Conservation (phyloP, 1,140 invertebrate genomes). For the Diuraphis noxia region DNA sequence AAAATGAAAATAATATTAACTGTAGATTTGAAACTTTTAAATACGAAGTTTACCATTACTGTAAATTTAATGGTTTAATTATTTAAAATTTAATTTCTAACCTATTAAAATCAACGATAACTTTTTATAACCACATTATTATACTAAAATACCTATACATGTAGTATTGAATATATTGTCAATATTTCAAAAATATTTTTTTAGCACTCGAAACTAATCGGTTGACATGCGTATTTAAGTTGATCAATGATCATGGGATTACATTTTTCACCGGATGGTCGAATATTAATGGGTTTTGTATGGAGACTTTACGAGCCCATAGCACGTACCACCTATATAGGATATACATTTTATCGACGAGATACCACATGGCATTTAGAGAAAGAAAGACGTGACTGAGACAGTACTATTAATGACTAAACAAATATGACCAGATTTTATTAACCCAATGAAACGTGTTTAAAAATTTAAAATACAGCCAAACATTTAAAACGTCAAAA, state of each 20-base stretch:
- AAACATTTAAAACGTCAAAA: too few relatives aligned
- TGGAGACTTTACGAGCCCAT: neutral
- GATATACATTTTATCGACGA: neutral
- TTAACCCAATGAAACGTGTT: neutral
- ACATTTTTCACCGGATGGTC: constrained; percentile 8
- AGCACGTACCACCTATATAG: neutral
- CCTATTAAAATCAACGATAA: too few relatives aligned
- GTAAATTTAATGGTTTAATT: too few relatives aligned
- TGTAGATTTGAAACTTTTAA: too few relatives aligned
- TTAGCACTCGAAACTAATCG: neutral
- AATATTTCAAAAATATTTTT: too few relatives aligned
- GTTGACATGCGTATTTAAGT: neutral
- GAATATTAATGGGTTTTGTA: neutral
- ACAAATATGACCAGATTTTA: neutral
- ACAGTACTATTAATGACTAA: neutral
- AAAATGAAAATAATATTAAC: too few relatives aligned
- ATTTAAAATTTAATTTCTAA: too few relatives aligned
- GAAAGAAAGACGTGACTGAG: neutral
- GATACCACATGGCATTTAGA: neutral
- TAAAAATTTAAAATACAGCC: too few relatives aligned
- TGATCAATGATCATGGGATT: neutral
- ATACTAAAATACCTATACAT: too few relatives aligned
- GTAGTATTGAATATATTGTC: too few relatives aligned
- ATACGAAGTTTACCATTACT: too few relatives aligned
- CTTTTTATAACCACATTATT: too few relatives aligned